Evolutionary conservation across 2,888 invertebrate species (phyloP).

Genomic region (Cyclophora albipunctata): DNA sequence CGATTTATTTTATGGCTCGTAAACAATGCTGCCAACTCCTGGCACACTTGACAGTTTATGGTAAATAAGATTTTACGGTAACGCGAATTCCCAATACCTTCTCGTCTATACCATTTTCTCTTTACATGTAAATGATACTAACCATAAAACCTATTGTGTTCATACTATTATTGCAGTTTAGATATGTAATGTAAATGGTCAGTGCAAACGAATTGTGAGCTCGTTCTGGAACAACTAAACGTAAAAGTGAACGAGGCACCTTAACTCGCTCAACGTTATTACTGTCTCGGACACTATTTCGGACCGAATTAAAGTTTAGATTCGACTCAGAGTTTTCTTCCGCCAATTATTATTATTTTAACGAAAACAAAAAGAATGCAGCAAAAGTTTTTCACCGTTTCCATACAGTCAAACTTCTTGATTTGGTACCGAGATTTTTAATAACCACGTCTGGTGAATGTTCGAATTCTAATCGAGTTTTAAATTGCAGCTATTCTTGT

Average conservation of each 20-base stretch:
- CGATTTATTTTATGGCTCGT: slow-evolving; percentile 70
- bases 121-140: slow-evolving; percentile 52
- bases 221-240: slow-evolving; percentile 18
- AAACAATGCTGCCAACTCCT: slow-evolving; percentile 62
- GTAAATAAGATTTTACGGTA: slow-evolving; percentile 64
- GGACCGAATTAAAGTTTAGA: not conserved
- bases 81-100: slow-evolving; percentile 46
- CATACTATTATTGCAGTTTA: slow-evolving; percentile 30
- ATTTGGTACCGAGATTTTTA: slow-evolving; percentile 49
- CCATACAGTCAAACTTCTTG: slow-evolving; percentile 29
- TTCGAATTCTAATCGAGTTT: slow-evolving; percentile 74
- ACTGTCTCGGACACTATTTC: slow-evolving; percentile 6
- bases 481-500: slow-evolving; percentile 74
- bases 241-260: slow-evolving; percentile 4
- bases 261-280: slow-evolving; percentile 17
- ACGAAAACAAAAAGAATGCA: slow-evolving; percentile 26
- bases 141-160: slow-evolving; percentile 39
- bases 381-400: slow-evolving; percentile 30
- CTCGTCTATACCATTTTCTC: slow-evolving; percentile 45
- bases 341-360: slow-evolving; percentile 21
- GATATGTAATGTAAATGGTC: slow-evolving; percentile 32
- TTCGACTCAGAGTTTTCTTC: slow-evolving; percentile 5
- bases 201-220: slow-evolving; percentile 24
- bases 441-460: slow-evolving; percentile 59
- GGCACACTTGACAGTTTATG: slow-evolving; percentile 63